These are phyloP conservation scores for Nautilus pompilius DNA, from an alignment of 1,140 invertebrate genomes.

Conservation along the genomic window DNA sequence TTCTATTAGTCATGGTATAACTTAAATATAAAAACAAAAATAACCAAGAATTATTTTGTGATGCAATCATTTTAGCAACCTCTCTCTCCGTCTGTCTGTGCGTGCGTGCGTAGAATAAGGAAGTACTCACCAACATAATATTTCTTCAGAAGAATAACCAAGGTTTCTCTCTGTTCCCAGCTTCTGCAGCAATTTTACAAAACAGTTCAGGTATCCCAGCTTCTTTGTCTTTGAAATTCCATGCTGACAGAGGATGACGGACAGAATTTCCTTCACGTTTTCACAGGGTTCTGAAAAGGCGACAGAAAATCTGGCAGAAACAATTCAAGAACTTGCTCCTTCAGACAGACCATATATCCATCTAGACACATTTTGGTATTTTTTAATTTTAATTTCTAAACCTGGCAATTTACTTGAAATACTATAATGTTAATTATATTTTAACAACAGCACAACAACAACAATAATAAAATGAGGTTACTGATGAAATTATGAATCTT, in stretches of 20 bases:
- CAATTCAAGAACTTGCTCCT: not conserved
- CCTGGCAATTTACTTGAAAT: too few relatives aligned
- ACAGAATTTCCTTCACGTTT: slow-evolving; percentile 54
- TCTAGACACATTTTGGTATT: too few relatives aligned
- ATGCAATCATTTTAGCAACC: not conserved
- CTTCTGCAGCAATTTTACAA: slow-evolving; percentile 73
- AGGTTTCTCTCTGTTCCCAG: slow-evolving; percentile 63
- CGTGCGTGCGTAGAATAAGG: too few relatives aligned
- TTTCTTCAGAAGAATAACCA: slow-evolving; percentile 71
- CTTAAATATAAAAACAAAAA: not conserved
- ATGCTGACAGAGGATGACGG: slow-evolving; percentile 57
- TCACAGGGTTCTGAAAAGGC: slow-evolving; percentile 46
- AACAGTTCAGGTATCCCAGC: slow-evolving; percentile 76
- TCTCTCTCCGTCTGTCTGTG: not conserved
- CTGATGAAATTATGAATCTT: too few relatives aligned
- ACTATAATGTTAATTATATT: too few relatives aligned
- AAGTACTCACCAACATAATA: slow-evolving; percentile 75
- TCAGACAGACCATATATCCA: not conserved
- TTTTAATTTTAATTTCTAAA: too few relatives aligned
- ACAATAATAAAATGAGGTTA: too few relatives aligned
- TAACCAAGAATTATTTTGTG: not conserved
- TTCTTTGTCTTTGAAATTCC: slow-evolving; percentile 67
- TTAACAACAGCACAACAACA: too few relatives aligned
- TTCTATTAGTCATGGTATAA: not conserved
- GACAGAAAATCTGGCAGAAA: slow-evolving; percentile 15